Base-by-base conservation (phyloP, 2,888 invertebrate species). In the Drosophila kambysellisi region DNA sequence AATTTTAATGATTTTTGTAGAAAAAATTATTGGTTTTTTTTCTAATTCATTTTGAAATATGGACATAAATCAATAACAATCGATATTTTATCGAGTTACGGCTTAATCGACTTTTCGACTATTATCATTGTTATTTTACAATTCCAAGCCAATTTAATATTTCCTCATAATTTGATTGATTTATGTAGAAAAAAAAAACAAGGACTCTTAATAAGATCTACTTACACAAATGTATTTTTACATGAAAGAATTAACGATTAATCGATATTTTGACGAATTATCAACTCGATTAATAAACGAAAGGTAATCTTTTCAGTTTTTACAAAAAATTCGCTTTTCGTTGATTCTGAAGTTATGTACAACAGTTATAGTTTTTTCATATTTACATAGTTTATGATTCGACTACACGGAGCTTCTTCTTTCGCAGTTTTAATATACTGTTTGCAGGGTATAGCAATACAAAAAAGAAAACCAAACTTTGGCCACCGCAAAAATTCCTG, bases 401-500 rank as follows among this genome's bases (percentile, higher is more conserved):
- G 39, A 37, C 15, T 9, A n/a, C 0, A 7, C 2, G 7, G 29
- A 35, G 15, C n/a, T n/a, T n/a, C 17, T 30, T 25, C 12, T 30
- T 17, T 25, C 15, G 4, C 20, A 57, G 30, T 37, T 39, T 37
- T 17, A n/a, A 29, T 30, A 15, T 20, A 33, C n/a, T 39, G 3
- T 64, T 52, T 50, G 12, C 52, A 77, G 80, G 64, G 63, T 70
- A 70, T 67, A 39, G 43, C 53, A 79, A 64, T 51, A 64, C 15
- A 62, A 58, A 62, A 52, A 67, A 74, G 59, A 75, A 68, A 77
- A 68, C 46, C 64, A 63, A 78, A 70, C 54, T 54, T 52, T 57
- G 66, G 66, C 59, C 74, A 82, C 81, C 83, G 71, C 83, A 81
- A 76, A 80, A 74, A 83, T 80, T 83, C 70, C 81, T 83, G 72